Evolutionary conservation across 1,140 invertebrate species (phyloP).

Genomic region (Musca vetustissima): DNA sequence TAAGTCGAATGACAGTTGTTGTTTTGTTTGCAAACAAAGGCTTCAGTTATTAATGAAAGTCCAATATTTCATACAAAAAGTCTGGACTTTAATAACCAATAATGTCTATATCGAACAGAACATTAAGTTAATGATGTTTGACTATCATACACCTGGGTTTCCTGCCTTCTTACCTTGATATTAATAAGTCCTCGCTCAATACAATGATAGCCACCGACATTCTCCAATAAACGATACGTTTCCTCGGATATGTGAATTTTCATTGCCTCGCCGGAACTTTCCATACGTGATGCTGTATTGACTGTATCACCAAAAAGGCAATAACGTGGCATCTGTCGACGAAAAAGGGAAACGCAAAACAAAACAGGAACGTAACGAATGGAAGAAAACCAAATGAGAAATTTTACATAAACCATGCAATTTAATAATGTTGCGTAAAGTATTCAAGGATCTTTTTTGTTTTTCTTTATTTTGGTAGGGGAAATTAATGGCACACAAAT

Average conservation of each 20-base stretch:
- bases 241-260: slow-evolving; percentile 92
- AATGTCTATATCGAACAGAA: slow-evolving; percentile 11
- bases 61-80: no score
- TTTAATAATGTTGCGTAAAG: neutral
- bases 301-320: slow-evolving; percentile 93
- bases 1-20: no score
- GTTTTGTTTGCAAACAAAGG: no score
- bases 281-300: slow-evolving; percentile 87
- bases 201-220: slow-evolving; percentile 60
- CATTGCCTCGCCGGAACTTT: slow-evolving; percentile 81
- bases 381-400: neutral
- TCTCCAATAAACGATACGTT: slow-evolving; percentile 71
- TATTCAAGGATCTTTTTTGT: no score
- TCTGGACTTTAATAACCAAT: neutral
- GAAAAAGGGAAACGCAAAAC: slow-evolving; percentile 45
- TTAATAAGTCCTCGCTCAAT: slow-evolving; percentile 67
- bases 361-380: neutral
- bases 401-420: neutral
- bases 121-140: no score
- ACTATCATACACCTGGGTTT: no score
- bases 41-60: no score
- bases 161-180: slow-evolving; percentile 68
- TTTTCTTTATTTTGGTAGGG: no score
- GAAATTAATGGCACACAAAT: no score
- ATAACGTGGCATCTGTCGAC: slow-evolving; percentile 86